phyloP scores from a whole-genome alignment of 2,888 invertebrate species.

The Diplazon laetatorius region DNA sequence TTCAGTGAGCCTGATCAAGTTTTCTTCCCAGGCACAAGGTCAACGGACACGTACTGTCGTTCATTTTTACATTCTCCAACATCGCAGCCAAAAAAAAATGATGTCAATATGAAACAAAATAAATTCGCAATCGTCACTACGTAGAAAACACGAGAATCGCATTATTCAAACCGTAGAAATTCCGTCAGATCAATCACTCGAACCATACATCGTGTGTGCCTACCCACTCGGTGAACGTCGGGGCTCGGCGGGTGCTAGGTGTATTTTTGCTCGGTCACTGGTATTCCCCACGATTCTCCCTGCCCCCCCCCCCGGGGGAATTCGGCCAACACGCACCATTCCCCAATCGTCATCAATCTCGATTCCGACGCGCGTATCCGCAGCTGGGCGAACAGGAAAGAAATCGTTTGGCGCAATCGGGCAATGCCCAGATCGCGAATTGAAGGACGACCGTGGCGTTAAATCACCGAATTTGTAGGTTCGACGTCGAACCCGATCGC shows the following conservation, averaged over 20 bases:
- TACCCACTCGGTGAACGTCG: slow-evolving; percentile 44
- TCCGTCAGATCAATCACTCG: slow-evolving; percentile 62
- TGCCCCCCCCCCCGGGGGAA: too few species aligned
- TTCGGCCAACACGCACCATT: slow-evolving; percentile 38
- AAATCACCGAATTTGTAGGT: slow-evolving; percentile 51
- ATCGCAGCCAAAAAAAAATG: slow-evolving; percentile 16
- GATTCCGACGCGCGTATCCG: neutral
- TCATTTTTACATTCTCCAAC: neutral
- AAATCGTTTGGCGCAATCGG: slow-evolving; percentile 49
- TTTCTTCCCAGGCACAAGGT: too few species aligned
- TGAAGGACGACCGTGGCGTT: slow-evolving; percentile 38
- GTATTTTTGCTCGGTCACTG: slow-evolving; percentile 66
- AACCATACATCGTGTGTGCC: too few species aligned
- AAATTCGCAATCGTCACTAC: slow-evolving; percentile 19
- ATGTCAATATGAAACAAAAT: slow-evolving; percentile 27
- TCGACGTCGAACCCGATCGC: slow-evolving; percentile 30
- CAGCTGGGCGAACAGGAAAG: slow-evolving; percentile 23
- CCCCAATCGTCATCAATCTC: slow-evolving; percentile 60
- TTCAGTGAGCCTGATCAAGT: too few species aligned
- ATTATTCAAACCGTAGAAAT: slow-evolving; percentile 51
- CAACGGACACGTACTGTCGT: neutral
- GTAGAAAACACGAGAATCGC: slow-evolving; percentile 67
- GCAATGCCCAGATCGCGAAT: slow-evolving; percentile 26
- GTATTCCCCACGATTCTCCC: slow-evolving; percentile 62
- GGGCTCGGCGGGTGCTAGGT: slow-evolving; percentile 47